phyloP scores from a whole-genome alignment of 2,888 invertebrate genomes.

The Ctenicera cuprea region DNA sequence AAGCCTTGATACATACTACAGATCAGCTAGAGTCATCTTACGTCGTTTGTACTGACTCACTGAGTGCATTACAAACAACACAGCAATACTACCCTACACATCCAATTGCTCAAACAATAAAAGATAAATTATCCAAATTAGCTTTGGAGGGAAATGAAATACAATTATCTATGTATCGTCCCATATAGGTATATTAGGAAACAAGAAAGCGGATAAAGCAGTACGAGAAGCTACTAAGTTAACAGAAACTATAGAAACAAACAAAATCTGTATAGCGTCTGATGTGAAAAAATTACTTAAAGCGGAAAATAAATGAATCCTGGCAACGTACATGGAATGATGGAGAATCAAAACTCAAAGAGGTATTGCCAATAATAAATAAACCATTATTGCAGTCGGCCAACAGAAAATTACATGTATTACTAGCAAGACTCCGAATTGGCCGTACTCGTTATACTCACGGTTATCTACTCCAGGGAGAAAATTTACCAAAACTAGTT shows the following conservation, averaged over 20 bases:
- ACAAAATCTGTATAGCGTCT: background rate
- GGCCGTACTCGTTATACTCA: background rate
- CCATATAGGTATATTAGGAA: constrained; percentile 4
- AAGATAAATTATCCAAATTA: background rate
- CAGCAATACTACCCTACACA: background rate
- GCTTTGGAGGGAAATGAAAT: background rate
- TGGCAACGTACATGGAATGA: background rate
- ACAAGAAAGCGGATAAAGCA: background rate
- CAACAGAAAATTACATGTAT: background rate
- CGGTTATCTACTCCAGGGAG: too few relatives aligned
- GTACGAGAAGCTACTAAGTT: background rate
- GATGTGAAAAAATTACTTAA: background rate
- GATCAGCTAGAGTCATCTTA: background rate
- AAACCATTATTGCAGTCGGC: background rate
- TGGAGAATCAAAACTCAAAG: background rate
- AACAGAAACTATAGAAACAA: background rate
- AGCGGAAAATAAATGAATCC: background rate
- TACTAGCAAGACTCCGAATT: background rate
- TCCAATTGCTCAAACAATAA: background rate
- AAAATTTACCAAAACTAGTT: too few relatives aligned
- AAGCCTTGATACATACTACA: background rate
- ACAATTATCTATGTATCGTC: background rate
- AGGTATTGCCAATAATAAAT: background rate
- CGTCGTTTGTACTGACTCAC: background rate
- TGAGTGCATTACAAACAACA: constrained; percentile 1